Evolutionary conservation across 2,113 vertebrate species (phyloP).

Genomic region (Coregonus clupeaformis): DNA sequence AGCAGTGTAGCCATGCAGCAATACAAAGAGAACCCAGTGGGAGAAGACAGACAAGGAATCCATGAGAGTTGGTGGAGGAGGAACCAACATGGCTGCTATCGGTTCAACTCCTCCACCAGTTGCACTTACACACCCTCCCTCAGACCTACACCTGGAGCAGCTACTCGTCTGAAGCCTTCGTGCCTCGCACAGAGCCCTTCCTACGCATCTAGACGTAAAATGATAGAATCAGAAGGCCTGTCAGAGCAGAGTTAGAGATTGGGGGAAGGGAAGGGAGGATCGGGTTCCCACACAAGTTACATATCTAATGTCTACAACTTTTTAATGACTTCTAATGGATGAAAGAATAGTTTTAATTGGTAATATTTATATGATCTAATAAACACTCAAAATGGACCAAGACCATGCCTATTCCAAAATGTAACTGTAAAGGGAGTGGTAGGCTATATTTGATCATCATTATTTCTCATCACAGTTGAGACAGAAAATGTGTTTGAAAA

Average conservation of each 20-base stretch:
- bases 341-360: no score
- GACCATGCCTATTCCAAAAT: no score
- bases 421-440: no score
- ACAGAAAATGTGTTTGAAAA: no score
- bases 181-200: conserved; percentile 85
- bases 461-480: no score
- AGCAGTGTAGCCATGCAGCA: conserved; percentile 21
- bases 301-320: no score
- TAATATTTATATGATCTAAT: no score
- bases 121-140: conserved; percentile 82
- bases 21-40: conserved; percentile 11
- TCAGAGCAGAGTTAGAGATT: background rate
- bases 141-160: conserved; percentile 80
- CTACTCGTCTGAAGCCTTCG: conserved; percentile 86
- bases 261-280: background rate
- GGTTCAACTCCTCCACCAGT: conserved; percentile 59
- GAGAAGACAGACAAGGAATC: background rate
- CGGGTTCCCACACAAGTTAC: background rate
- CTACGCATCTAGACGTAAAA: conserved; percentile 87
- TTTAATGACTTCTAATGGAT: no score
- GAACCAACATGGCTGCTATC: conserved; percentile 55
- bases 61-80: background rate
- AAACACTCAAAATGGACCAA: no score
- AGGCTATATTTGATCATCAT: no score
- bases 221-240: conserved; percentile 70